A percentile compares a stretch with the other conserved stretches of the same genome.
Conservation (phyloP, 1,140 invertebrate genomes). For the Bombus consobrinus region DNA sequence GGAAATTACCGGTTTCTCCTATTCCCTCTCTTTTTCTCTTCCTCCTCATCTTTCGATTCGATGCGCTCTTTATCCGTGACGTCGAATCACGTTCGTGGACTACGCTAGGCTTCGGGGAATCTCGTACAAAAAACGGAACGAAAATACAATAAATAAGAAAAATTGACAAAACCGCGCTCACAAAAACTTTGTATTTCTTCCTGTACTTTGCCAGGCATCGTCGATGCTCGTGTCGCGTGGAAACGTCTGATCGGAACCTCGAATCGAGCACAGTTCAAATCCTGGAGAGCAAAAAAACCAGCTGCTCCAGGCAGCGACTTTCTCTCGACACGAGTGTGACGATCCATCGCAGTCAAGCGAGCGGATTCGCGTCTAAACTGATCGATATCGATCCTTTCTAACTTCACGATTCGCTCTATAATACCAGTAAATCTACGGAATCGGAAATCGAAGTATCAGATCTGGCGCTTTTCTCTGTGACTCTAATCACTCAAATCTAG, state of each 20-base stretch:
- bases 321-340: slow-evolving; percentile 62
- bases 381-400: slow-evolving; percentile 23
- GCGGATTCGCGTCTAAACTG: slow-evolving; percentile 28
- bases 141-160: slow-evolving; percentile 36
- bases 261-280: slow-evolving; percentile 58
- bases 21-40: slow-evolving; percentile 50
- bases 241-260: background rate
- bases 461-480: background rate
- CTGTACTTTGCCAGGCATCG: background rate
- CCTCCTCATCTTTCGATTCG: slow-evolving; percentile 44
- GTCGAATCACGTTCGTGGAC: slow-evolving; percentile 29
- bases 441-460: background rate
- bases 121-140: background rate
- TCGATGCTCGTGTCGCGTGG: background rate
- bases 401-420: background rate
- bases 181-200: background rate
- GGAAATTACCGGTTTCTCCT: slow-evolving; percentile 73
- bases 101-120: background rate
- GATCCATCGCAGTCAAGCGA: slow-evolving; percentile 45
- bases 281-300: slow-evolving; percentile 50
- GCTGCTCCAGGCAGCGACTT: slow-evolving; percentile 52
- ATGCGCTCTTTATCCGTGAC: slow-evolving; percentile 34
- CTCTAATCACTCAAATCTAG: background rate
- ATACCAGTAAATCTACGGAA: background rate
- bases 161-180: background rate